A percentile compares a stretch with the other conserved stretches of the same genome.
phyloP scores from a whole-genome alignment of 1,140 invertebrate genomes.

The Lerema accius region DNA sequence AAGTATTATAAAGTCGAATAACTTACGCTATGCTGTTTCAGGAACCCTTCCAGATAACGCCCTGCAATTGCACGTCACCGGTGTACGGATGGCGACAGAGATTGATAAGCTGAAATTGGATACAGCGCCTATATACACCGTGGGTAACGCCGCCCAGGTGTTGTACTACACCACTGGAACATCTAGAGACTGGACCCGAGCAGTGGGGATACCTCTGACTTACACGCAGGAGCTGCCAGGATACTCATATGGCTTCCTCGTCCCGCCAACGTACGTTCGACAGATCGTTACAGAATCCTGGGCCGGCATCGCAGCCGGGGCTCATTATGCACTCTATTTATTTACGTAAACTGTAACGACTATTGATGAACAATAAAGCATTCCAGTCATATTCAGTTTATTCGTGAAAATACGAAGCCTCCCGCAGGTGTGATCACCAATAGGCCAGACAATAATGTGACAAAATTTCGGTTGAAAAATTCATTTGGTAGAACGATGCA shows the following conservation, averaged over 20 bases:
- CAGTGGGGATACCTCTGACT: conserved; percentile 84
- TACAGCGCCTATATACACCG: conserved; percentile 77
- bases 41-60: conserved; percentile 67
- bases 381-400: no score
- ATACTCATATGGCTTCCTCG: conserved; percentile 83
- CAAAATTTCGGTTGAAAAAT: no score
- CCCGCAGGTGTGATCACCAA: no score
- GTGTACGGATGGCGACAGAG: conserved; percentile 64
- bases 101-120: conserved; percentile 73
- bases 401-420: no score
- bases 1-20: no score
- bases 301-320: conserved; percentile 84
- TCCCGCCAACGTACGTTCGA: conserved; percentile 85
- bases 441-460: no score
- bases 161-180: conserved; percentile 83
- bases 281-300: conserved; percentile 88
- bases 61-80: conserved; percentile 57
- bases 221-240: conserved; percentile 88
- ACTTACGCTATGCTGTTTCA: no score
- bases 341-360: conserved; percentile 20
- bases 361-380: no score
- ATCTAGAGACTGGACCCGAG: conserved; percentile 87
- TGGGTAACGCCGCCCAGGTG: conserved; percentile 85
- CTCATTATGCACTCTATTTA: conserved; percentile 49
- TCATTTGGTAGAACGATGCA: no score